Evolutionary conservation across 2,113 vertebrate genomes (phyloP), one percentile per base, ranked within the genome.

Genomic region (Mus pahari): DNA sequence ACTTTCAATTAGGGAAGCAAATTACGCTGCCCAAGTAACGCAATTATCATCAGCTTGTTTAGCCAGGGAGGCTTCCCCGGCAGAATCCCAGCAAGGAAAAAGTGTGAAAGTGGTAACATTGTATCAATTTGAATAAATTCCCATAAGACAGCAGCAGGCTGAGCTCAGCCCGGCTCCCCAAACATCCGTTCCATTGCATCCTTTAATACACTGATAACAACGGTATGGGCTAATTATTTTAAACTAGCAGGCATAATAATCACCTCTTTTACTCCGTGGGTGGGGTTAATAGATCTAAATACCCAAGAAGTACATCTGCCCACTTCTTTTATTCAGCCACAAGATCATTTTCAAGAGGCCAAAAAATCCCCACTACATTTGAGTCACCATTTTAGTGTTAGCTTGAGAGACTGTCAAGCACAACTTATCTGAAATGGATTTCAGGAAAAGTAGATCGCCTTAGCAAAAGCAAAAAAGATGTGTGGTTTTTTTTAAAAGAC

Each of bases 21-120:
- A 98, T 98, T 92, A 95, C 86, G 70, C 95, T 97, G 66, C 86
- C 75, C 83, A 74, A 94, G 70, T 66, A 96, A 62, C 90, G 89
- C 96, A 97, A 98, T 98, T 97, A 97, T 98, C 97, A 89, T 94
- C 90, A 95, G 95, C 71, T 97, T 97, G 84, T 96, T 97, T 97
- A 97, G 75, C 74, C 5, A 5, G 88, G 91, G 87, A 58, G 97
- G 53, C 33, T 97, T 97, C 97, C 91, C 75, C 92, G 58, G 42
- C 62, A 95, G 16, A 94, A 86, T 28, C 36, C 14, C 70, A 96
- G 89, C 94, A 97, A 96, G 84, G 74, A 71, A 71, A 71, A 97
- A 87, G 33, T 95, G 75, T 19, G 84, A 97, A 94, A 96, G 60
- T 60, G 33, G 94, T 93, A 93, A 74, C 91, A 45, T 39, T 74